Base-by-base conservation (phyloP, 2,797 vertebrate species). In the Steatocranus sp. region DNA sequence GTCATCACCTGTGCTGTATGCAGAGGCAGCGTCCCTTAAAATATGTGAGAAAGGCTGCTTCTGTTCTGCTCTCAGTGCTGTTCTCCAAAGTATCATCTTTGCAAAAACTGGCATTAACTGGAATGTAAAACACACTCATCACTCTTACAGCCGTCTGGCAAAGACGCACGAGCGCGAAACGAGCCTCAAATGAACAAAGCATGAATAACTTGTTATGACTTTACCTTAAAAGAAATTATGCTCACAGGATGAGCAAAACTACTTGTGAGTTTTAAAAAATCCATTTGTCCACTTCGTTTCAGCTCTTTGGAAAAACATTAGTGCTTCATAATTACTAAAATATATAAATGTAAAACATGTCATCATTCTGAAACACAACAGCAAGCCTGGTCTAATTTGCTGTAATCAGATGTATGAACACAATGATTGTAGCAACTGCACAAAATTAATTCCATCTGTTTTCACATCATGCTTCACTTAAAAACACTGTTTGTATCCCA, bases 391-490 rank as follows among this genome's bases (percentile, higher is more conserved):
- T 66, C 51, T 91, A 90, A 90, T 89, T 87, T 88, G 54, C 88
- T 83, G 46, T 86, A 81, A 92, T 92, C 80, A 87, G 74, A 83
- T 82, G 58, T 82, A 86, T 74, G 75, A 92, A 87, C 83, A 82
- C 58, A 86, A 85, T 85, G 79, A 90, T 88, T 87, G 70, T 1
- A 46, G 25, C 78, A 83, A 87, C 73, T 86, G 56, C 83, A 82
- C 77, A 78, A 83, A 91, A 87, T 88, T 83, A 87, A 92, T 87
- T 86, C 79, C 75, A 88, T 91, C 86, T 86, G 79, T 86, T 75
- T 89, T 85, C 75, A 86, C 79, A 86, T 84, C 80, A 75, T 61
- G 76, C 50, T 73, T 58, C 8, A 15, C 79, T 70, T n/a, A 58
- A 36, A 63, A 79, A 76, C 41, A 27, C 32, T 5, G 48, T 27